Evolutionary conservation across 2,888 invertebrate species (phyloP).

Genomic region (Eueremaeus valkanovi): DNA sequence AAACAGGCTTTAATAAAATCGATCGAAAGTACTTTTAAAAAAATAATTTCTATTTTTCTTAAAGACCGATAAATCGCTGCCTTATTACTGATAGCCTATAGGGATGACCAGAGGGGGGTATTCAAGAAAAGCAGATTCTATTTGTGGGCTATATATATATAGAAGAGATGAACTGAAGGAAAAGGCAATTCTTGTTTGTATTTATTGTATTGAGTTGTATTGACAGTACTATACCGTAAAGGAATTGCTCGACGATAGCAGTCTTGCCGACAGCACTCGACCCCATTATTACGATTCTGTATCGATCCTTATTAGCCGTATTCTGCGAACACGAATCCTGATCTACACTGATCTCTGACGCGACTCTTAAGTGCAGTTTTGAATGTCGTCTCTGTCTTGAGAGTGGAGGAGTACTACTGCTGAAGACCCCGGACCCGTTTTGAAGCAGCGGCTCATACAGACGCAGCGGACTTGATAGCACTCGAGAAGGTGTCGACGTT

Average conservation of each 20-base stretch:
- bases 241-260: constrained; percentile 44
- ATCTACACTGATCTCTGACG: constrained; percentile 37
- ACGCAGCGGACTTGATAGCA: neutral
- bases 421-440: constrained; percentile 8
- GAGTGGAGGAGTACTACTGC: constrained; percentile 35
- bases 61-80: no score
- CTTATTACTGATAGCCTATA: no score
- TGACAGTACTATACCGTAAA: constrained; percentile 40
- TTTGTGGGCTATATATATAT: no score
- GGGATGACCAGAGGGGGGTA: no score
- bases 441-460: neutral
- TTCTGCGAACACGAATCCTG: constrained; percentile 23
- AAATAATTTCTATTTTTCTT: no score
- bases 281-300: constrained; percentile 45
- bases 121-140: no score
- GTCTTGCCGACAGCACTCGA: constrained; percentile 45
- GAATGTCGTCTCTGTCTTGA: constrained; percentile 38
- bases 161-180: no score
- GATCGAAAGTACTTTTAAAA: no score
- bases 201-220: no score
- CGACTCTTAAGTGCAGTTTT: constrained; percentile 36
- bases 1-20: no score
- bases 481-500: neutral
- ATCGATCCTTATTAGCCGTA: constrained; percentile 39
- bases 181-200: no score